Evolutionary conservation across 2,888 invertebrate genomes (phyloP), one percentile per base, ranked within the genome.

Genomic region (Microctonus hyperodae): DNA sequence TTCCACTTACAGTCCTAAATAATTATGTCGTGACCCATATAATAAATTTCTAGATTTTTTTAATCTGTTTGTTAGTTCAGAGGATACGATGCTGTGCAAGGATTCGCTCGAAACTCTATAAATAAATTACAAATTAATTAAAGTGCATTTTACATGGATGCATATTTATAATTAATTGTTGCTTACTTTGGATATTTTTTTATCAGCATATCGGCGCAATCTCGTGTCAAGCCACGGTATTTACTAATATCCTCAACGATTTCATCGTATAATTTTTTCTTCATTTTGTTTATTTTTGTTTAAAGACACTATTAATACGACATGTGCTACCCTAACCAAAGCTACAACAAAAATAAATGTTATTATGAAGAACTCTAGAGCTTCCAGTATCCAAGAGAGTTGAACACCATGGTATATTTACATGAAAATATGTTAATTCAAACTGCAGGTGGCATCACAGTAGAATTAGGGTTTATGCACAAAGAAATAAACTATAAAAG

Each of bases 31-130:
- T 66, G 86, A 86, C 9, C 86, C 84, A 60, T 89, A 88, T 37
- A 89, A 87, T 74, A 88, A 89, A 71, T 86, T 84, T 77, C 91
- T 89, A 68, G 86, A 88, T 11, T 1, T 83, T 79, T 90, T 92
- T 87, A 90, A 89, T 68, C 87, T 86, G 74, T 88, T 86, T 78
- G 90, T 89, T 55, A 90, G 86, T 75, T 92, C 88, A 53, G 88
- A 85, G 28, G 89, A 88, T 66, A 92, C 81, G 73, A 94, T 92
- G 79, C 93, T 92, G 63, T 89, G 89, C 40, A 94, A 76, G 0
- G 92, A 90, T 61, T 86, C 83, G 53, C 86, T 79, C 57, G 88
- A 86, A 63, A 91, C 81, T 53, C 90, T 90, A 83, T 78, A 69
- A 78, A 79, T 67, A 75, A 55, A 62, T 31, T 31, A 68, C 33